Conservation (phyloP, 2,113 vertebrate species). For the Crotalus helleri region DNA sequence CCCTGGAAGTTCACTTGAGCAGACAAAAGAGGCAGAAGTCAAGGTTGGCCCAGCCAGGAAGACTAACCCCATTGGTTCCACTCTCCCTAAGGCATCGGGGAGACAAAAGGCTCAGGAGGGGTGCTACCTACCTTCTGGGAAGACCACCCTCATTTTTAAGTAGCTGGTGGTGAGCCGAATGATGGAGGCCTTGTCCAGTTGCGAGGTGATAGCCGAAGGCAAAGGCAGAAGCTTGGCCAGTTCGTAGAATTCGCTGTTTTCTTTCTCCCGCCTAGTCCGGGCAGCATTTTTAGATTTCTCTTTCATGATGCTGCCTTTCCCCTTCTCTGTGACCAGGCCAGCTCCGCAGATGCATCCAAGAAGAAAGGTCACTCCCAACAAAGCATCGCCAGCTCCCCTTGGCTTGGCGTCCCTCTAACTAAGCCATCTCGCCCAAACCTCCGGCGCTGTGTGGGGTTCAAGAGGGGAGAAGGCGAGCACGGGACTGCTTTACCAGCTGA, state of each 20-base stretch:
- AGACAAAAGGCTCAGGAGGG: neutral
- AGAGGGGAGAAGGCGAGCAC: neutral
- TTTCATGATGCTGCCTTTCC: conserved; percentile 83
- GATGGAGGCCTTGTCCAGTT: conserved; percentile 98
- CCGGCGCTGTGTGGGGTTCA: conserved; percentile 17
- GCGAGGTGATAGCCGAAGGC: conserved; percentile 97
- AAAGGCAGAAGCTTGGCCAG: conserved; percentile 95
- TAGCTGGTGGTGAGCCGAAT: conserved; percentile 98
- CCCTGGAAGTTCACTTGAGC: neutral
- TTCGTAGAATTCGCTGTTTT: conserved; percentile 98
- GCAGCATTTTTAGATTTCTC: conserved; percentile 99
- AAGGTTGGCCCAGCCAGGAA: neutral
- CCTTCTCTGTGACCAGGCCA: conserved; percentile 65
- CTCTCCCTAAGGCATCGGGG: neutral
- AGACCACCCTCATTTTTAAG: conserved; percentile 95
- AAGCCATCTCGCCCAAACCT: conserved; percentile 43
- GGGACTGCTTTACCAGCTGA: neutral
- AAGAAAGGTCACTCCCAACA: conserved; percentile 23
- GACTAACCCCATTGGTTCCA: too few species aligned
- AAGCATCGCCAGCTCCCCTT: neutral
- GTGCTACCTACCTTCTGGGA: conserved; percentile 88
- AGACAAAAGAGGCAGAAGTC: neutral
- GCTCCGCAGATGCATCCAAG: conserved; percentile 77
- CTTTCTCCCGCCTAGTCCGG: conserved; percentile 96
- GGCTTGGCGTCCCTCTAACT: neutral